A percentile compares a stretch with the other conserved stretches of the same genome.
These are phyloP conservation scores for Criorhina ranunculi DNA, from an alignment of 2,888 invertebrate species.

Conservation along the genomic window DNA sequence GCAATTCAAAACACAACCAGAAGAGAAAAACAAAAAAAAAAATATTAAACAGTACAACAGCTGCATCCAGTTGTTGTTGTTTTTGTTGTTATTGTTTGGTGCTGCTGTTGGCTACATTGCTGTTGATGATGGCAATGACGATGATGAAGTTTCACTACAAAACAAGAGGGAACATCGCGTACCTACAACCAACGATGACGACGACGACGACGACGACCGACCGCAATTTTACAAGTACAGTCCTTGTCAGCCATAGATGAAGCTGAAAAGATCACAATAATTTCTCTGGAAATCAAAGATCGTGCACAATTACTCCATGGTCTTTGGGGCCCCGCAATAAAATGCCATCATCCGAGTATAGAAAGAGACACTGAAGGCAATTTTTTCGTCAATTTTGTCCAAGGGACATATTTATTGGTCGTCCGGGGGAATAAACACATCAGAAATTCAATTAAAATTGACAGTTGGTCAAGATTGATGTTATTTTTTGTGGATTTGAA, in stretches of 20 bases:
- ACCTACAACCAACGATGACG: conserved; percentile 60
- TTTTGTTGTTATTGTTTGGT: conserved; percentile 22
- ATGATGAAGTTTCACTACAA: conserved; percentile 70
- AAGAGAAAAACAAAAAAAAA: conserved; percentile 31
- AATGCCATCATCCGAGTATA: conserved; percentile 60
- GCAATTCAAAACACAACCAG: conserved; percentile 43
- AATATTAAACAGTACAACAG: conserved; percentile 39
- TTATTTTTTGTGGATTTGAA: conserved; percentile 68
- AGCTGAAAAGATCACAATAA: conserved; percentile 70
- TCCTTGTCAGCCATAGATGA: conserved; percentile 76
- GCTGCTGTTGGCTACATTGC: conserved; percentile 37
- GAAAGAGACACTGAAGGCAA: conserved; percentile 46
- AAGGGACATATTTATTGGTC: conserved; percentile 76
- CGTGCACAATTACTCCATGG: conserved; percentile 76
- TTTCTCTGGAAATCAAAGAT: conserved; percentile 77
- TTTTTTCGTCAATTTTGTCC: conserved; percentile 76
- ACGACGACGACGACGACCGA: conserved; percentile 53
- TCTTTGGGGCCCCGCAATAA: conserved; percentile 70
- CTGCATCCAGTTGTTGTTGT: conserved; percentile 42
- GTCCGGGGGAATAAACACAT: conserved; percentile 77
- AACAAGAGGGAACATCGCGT: conserved; percentile 70
- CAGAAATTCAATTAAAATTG: conserved; percentile 78
- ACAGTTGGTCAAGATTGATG: conserved; percentile 77
- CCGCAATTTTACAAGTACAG: conserved; percentile 75
- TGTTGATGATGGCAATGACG: conserved; percentile 69